Evolutionary conservation across 37 sponge, comb jelly and placozoan species (phyloP), one percentile per base, ranked within the genome.

Genomic region (Hormiphora californensis): DNA sequence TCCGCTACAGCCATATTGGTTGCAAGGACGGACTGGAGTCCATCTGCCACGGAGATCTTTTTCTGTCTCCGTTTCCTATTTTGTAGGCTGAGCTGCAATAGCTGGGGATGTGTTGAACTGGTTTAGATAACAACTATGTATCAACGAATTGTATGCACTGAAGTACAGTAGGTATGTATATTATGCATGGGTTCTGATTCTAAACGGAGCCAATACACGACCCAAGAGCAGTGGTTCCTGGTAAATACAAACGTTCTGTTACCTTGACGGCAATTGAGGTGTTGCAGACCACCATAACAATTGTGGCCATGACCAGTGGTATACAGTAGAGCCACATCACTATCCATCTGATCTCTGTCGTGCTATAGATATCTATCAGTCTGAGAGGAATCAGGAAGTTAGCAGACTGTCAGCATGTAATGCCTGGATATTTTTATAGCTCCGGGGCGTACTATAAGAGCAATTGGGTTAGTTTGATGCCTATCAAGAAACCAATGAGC

Each of bases 31-130:
- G 81, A 43, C 23, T 36, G 39, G 21, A 73, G 23, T 15, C 81
- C 81, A 30, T 73, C 43, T 19, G 81, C 81, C 5, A 73, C 81
- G 9, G 81, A 73, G 7, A 73, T 73, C 27, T 73, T 73, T 46
- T 73, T 73, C 17, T 33, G n/a, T 17, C 40, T 73, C 23, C 81
- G 43, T 17, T 33, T 73, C 23, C 21, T 2, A 36, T n/a, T 40
- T 0, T 33, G 12, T 21, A 41, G 46, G 28, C 81, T 1, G 46
- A 73, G 40, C 25, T 73, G 81, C 46, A 73, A 5, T 46, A 73
- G 25, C 81, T 73, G 41, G 12, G 38, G 27, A 36, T n/a, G n/a
- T n/a, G n/a, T n/a, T n/a, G n/a, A n/a, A n/a, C n/a, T n/a, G n/a
- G n/a, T n/a, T n/a, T n/a, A n/a, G n/a, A n/a, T n/a, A n/a, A n/a